Evolutionary conservation across 64 coral and sea anemone genomes (phyloP).

Genomic region (Porites lutea): DNA sequence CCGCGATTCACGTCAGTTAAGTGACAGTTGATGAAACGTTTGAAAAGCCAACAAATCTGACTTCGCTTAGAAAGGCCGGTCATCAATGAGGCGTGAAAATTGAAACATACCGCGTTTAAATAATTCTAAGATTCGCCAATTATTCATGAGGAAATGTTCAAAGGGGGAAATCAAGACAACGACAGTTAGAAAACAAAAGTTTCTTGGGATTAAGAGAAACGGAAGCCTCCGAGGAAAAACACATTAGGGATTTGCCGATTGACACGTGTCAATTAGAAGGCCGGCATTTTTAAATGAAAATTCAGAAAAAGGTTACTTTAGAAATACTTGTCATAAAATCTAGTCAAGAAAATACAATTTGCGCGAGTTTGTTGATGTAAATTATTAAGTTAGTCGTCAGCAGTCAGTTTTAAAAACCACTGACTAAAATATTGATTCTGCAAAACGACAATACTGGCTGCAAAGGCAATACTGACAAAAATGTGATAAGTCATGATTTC

Average conservation of each 20-base stretch:
- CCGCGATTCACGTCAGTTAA: not conserved
- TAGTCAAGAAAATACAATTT: not conserved
- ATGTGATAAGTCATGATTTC: too few species aligned
- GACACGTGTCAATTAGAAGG: not conserved
- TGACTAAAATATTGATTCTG: too few species aligned
- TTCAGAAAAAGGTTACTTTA: constrained; percentile 4
- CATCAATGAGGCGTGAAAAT: constrained; percentile 12
- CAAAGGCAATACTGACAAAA: too few species aligned
- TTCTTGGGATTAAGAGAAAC: not conserved
- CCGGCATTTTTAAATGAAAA: not conserved
- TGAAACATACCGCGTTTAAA: constrained; percentile 9
- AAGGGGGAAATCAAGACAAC: not conserved
- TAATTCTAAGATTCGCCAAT: not conserved
- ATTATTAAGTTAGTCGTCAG: not conserved
- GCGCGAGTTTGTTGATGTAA: not conserved
- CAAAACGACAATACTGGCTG: too few species aligned
- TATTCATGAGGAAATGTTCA: not conserved
- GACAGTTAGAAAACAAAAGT: not conserved
- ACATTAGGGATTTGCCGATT: not conserved
- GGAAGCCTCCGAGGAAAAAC: not conserved
- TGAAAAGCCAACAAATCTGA: not conserved
- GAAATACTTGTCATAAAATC: not conserved
- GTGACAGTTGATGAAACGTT: not conserved
- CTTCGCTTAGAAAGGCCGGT: not conserved
- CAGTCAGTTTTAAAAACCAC: not conserved